These are phyloP conservation scores for Ceramica pisi DNA, from an alignment of 2,888 invertebrate species.

Conservation along the genomic window DNA sequence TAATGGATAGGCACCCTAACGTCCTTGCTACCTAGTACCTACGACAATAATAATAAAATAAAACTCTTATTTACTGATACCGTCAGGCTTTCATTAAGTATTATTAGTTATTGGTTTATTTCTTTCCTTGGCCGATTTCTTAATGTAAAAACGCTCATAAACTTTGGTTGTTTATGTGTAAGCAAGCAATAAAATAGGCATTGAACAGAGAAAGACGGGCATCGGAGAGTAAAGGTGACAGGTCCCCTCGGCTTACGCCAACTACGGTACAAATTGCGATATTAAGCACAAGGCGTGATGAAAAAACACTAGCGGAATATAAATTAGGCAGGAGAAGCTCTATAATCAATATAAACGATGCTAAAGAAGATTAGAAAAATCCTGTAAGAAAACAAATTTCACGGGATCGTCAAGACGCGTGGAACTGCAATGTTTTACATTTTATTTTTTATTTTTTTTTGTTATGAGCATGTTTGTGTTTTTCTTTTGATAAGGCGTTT, in stretches of 20 bases:
- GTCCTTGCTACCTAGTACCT: no score
- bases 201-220: constrained; percentile 80
- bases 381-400: constrained; percentile 90
- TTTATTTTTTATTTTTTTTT: no score
- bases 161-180: constrained; percentile 83
- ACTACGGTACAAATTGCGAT: constrained; percentile 90
- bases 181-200: constrained; percentile 84
- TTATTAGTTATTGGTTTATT: constrained; percentile 74
- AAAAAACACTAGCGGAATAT: constrained; percentile 91
- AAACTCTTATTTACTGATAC: not conserved
- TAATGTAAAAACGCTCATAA: constrained; percentile 81
- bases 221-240: constrained; percentile 88
- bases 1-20: no score
- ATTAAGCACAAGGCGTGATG: constrained; percentile 91
- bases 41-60: not conserved
- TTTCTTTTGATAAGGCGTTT: constrained; percentile 26
- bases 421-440: constrained; percentile 63
- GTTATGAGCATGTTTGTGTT: not conserved
- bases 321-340: constrained; percentile 89
- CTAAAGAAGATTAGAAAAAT: constrained; percentile 91
- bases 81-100: not conserved
- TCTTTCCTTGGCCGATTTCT: constrained; percentile 74
- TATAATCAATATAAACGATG: constrained; percentile 92
- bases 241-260: constrained; percentile 88
- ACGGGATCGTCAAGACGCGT: constrained; percentile 82